phyloP scores from a whole-genome alignment of 2,888 invertebrate genomes.

The Macrosoma leucophasiata region DNA sequence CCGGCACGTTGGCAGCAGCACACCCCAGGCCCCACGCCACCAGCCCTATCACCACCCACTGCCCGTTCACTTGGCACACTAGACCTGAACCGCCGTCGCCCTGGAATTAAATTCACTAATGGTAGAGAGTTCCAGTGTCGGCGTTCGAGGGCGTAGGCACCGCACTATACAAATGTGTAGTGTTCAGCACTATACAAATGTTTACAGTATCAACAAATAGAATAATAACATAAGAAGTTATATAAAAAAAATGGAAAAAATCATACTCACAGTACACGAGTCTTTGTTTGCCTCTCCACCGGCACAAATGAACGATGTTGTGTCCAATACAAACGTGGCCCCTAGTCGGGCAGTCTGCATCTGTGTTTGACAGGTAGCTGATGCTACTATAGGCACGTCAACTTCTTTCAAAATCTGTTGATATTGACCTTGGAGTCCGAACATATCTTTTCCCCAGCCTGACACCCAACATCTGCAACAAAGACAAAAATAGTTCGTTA shows the following conservation, averaged over 20 bases:
- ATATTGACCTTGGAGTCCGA: conserved; percentile 71
- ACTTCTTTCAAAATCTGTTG: conserved; percentile 85
- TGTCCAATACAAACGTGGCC: conserved; percentile 75
- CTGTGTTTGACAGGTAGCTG: conserved; percentile 78
- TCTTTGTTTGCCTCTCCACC: conserved; percentile 86
- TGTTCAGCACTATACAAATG: too few relatives aligned
- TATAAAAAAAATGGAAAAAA: not conserved
- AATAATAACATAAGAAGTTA: too few relatives aligned
- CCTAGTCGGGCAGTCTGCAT: conserved; percentile 81
- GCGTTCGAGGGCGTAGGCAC: too few relatives aligned
- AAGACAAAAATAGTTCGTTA: not conserved
- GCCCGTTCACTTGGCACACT: conserved; percentile 76
- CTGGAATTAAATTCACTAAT: too few relatives aligned
- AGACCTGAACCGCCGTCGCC: conserved; percentile 85
- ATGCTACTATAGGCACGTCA: conserved; percentile 81
- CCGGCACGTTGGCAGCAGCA: conserved; percentile 81
- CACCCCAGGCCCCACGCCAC: conserved; percentile 86
- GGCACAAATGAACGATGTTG: conserved; percentile 84
- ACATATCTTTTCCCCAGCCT: conserved; percentile 94
- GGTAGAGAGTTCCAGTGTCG: too few relatives aligned
- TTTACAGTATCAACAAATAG: too few relatives aligned
- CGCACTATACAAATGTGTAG: too few relatives aligned
- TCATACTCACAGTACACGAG: conserved; percentile 81
- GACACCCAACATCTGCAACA: conserved; percentile 77
- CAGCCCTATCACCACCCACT: conserved; percentile 79